Percentiles rank a stretch among this genome's conserved stretches.
These are phyloP conservation scores for Gambusia yucatana DNA, from an alignment of 2,797 vertebrate genomes.

Conservation along the genomic window DNA sequence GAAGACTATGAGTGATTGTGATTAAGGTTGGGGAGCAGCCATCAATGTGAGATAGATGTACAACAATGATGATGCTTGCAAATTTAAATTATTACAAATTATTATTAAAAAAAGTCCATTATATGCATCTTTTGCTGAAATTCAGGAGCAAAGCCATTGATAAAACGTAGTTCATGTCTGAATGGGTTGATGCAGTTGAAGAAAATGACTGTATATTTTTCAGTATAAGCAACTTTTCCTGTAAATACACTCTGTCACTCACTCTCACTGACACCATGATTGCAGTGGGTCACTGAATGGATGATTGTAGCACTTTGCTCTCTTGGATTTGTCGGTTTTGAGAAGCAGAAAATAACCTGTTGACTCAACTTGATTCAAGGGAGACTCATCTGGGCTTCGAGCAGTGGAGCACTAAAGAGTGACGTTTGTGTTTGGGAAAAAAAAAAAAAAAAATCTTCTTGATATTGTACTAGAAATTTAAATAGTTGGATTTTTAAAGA, in stretches of 20 bases:
- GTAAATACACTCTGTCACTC: neutral
- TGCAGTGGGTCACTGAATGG: neutral
- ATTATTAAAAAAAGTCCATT: neutral
- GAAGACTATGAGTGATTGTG: neutral
- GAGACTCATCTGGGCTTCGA: neutral
- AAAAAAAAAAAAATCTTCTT: neutral
- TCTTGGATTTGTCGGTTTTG: neutral
- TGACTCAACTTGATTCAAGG: neutral
- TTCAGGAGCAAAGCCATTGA: neutral
- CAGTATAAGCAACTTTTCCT: neutral
- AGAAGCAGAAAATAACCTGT: slow-evolving; percentile 2
- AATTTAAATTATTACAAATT: neutral
- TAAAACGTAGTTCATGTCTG: neutral
- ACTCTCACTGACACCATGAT: neutral
- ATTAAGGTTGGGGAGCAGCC: neutral
- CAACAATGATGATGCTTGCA: neutral
- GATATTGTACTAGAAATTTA: neutral
- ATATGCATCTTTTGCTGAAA: neutral
- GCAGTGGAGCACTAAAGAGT: neutral
- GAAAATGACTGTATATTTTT: neutral
- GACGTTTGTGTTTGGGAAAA: neutral
- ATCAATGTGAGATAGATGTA: neutral
- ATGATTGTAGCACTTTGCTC: slow-evolving; percentile 8
- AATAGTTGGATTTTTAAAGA: neutral
- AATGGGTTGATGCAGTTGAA: neutral